Evolutionary conservation across 2,797 vertebrate genomes (phyloP), one percentile per base, ranked within the genome.

Genomic region (Ceryle rudis): DNA sequence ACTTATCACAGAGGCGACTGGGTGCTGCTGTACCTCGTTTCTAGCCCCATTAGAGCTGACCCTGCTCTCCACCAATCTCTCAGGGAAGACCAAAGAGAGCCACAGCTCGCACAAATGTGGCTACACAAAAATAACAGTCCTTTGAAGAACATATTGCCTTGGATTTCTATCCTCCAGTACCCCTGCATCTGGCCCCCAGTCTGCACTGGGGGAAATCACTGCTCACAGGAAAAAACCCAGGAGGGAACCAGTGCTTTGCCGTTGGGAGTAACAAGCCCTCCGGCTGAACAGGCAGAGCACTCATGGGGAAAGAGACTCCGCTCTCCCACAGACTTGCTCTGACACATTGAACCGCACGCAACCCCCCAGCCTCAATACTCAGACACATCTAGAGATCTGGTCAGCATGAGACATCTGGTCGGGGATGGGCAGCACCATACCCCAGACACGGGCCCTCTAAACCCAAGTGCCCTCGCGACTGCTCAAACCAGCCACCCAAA

Each of bases 21-120:
- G 72, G 72, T 47, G 72, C 87, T 71, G 72, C 91, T 74, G 0
- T 28, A 25, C 55, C 46, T 93, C 65, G 21, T 83, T 92, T 92
- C 86, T 39, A 82, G 67, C 67, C 83, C 81, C 79, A 80, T 93
- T 81, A 91, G 64, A 70, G 72, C 84, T 54, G 81, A 74, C 65
- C 79, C 69, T 47, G 69, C 87, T 69, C 92, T 81, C 61, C 0
- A 0, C 1, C 44, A 37, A 89, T 37, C 81, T 77, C 79, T 55
- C 81, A 29, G n/a, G 0, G 0, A 82, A 55, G 82, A 74, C 79
- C 29, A 21, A 70, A 71, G 79, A 3, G 0, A 87, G 86, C 17
- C 44, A 46, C 7, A 0, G 46, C 5, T 75, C 12, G 0, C 39
- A 25, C 11, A 81, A 84, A 81, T 0, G 28, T 60, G 52, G 28